phyloP scores from a whole-genome alignment of 2,113 vertebrate species.

The Platichthys flesus region DNA sequence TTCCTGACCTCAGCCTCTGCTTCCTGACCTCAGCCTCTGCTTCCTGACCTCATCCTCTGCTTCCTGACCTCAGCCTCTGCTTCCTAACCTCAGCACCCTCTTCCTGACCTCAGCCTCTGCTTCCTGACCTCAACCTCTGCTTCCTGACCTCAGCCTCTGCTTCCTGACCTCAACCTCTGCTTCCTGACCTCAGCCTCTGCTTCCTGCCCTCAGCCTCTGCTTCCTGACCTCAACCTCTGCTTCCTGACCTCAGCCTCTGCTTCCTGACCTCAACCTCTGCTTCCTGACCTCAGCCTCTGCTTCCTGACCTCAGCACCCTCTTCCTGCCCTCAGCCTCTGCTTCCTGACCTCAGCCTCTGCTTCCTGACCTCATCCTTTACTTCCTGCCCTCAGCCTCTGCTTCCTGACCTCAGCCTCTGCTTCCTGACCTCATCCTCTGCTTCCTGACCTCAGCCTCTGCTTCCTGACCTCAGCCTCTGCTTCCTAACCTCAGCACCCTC shows the following conservation, averaged over 20 bases:
- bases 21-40: slow-evolving; percentile 56
- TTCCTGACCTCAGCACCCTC: slow-evolving; percentile 55
- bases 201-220: slow-evolving; percentile 53
- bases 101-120: slow-evolving; percentile 56
- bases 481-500: slow-evolving; percentile 55
- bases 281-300: slow-evolving; percentile 56
- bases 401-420: slow-evolving; percentile 56
- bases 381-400: slow-evolving; percentile 56
- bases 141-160: slow-evolving; percentile 56
- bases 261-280: slow-evolving; percentile 56
- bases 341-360: slow-evolving; percentile 42
- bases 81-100: slow-evolving; percentile 55
- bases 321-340: slow-evolving; percentile 23
- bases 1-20: slow-evolving; percentile 56
- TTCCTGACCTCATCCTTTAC: slow-evolving; percentile 55
- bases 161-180: slow-evolving; percentile 56
- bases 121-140: slow-evolving; percentile 56
- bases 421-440: slow-evolving; percentile 56
- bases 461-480: slow-evolving; percentile 56
- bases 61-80: slow-evolving; percentile 56
- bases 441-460: slow-evolving; percentile 55
- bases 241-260: slow-evolving; percentile 56
- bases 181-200: slow-evolving; percentile 56
- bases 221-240: slow-evolving; percentile 56
- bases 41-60: slow-evolving; percentile 56